Base-by-base conservation (phyloP, 2,888 invertebrate genomes). In the Eudasyphora cyanicolor region DNA sequence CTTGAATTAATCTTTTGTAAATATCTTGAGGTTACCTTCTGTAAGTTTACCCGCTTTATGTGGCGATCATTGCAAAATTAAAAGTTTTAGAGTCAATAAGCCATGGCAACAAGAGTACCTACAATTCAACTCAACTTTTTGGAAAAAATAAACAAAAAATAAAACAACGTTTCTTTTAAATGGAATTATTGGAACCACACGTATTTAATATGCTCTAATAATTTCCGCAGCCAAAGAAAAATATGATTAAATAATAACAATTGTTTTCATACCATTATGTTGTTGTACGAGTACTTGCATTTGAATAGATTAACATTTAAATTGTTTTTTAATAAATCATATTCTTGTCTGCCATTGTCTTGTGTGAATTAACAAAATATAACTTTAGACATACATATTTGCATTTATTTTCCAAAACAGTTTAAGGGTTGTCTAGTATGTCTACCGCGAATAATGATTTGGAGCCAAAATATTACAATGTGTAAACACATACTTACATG, bases 121-220 rank as follows among this genome's bases (percentile, higher is more conserved):
- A n/a, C 45, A n/a, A 45, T n/a, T 2, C 45, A 4, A 45, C 45
- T n/a, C 6, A 38, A 2, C n/a, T 5, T 3, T 1, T 12, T n/a
- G 12, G 2, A 45, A 45, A n/a, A 45, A 45, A n/a, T n/a, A n/a
- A 27, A 57, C 27, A 57, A n/a, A 24, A 57, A 49, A 5, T 19
- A 17, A n/a, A 49, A 17, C 49, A 49, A 57, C 57, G 60, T 60
- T 60, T 60, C 27, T 27, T 27, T 27, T 24, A 29, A 57, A 73
- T 51, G 49, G n/a, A 51, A 64, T 71, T 24, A 76, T 29, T 2
- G 6, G 38, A 70, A 70, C 62, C 76, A 51, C 73, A 74, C 35
- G 27, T 70, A 42, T 19, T 19, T 76, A 76, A 76, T 24, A 79
- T 83, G 79, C 76, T 80, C 83, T 80, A 84, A 75, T 80, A 84